Evolutionary conservation across 2,888 invertebrate species (phyloP), one percentile per base, ranked within the genome.

Genomic region (Taenaris catops): DNA sequence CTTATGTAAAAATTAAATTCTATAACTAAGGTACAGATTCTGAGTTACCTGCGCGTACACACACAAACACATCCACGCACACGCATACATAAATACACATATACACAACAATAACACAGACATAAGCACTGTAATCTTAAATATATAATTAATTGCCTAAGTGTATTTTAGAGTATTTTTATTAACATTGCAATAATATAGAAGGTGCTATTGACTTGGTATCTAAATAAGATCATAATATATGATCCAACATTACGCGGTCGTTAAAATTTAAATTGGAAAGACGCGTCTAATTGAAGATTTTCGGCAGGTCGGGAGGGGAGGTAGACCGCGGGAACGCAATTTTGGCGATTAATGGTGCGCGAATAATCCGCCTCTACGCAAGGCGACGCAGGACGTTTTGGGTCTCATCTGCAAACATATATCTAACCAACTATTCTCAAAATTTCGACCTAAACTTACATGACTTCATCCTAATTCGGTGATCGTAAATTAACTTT

Each of bases 281-380:
- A 78, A 74, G 68, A 70, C 72, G 65, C 58, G 62, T 74, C 67
- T 80, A 81, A 80, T 79, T 79, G 73, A 73, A 79, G 76, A 73
- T 72, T 64, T 67, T 57, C 57, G 63, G 67, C 25, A 23, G 23
- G 23, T 16, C 16, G 29, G 21, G 14, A 16, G 21, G 31, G 23
- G 28, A 9, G 51, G 48, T 41, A 45, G 46, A 54, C 60, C 64
- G 61, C 63, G 62, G 64, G 74, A 73, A 70, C 76, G 74, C 74
- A 83, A 81, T 83, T 76, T 74, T 66, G 56, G 62, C 70, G 71
- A 79, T 81, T 81, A 86, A 86, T 83, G 80, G 74, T 61, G 74
- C 78, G 78, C 67, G 67, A 62, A 60, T 83, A 83, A 84, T 81
- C 80, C 69, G 72, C 74, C 80, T 14, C n/a, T 78, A 76, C 72